A percentile compares a stretch with the other conserved stretches of the same genome.
These are phyloP conservation scores for Enteromius anoplus DNA, from an alignment of 2,797 vertebrate genomes.

Conservation along the genomic window DNA sequence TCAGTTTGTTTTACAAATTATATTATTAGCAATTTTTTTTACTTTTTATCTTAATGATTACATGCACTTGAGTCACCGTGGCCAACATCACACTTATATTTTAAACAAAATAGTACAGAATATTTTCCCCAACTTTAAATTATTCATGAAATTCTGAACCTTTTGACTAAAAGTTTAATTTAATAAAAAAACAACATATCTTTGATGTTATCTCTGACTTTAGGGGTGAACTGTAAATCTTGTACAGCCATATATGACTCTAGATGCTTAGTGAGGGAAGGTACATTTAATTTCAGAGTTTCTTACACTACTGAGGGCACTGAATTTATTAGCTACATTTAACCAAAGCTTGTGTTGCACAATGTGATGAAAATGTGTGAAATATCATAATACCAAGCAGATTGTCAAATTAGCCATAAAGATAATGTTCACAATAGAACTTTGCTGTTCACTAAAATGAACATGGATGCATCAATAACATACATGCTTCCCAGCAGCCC, in stretches of 20 bases:
- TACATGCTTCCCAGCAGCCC: neutral
- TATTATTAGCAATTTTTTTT: neutral
- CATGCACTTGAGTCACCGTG: neutral
- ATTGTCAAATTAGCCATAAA: neutral
- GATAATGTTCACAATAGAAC: neutral
- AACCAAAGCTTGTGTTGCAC: neutral
- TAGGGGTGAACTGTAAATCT: neutral
- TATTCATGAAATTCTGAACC: neutral
- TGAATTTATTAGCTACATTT: neutral
- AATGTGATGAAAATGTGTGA: neutral
- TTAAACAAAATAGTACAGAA: neutral
- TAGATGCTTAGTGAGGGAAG: neutral
- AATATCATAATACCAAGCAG: neutral
- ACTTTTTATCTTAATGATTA: neutral
- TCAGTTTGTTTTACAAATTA: neutral
- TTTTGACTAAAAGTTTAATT: neutral
- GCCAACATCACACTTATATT: neutral
- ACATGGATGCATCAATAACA: neutral
- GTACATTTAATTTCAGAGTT: slow-evolving; percentile 4
- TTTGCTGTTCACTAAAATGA: neutral
- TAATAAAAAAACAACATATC: neutral
- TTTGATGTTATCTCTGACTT: neutral
- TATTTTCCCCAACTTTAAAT: too few relatives aligned
- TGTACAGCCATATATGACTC: neutral
- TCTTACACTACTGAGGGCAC: neutral